Evolutionary conservation across 1,140 invertebrate genomes (phyloP), one percentile per base, ranked within the genome.

Genomic region (Proctacanthus coquilletti): DNA sequence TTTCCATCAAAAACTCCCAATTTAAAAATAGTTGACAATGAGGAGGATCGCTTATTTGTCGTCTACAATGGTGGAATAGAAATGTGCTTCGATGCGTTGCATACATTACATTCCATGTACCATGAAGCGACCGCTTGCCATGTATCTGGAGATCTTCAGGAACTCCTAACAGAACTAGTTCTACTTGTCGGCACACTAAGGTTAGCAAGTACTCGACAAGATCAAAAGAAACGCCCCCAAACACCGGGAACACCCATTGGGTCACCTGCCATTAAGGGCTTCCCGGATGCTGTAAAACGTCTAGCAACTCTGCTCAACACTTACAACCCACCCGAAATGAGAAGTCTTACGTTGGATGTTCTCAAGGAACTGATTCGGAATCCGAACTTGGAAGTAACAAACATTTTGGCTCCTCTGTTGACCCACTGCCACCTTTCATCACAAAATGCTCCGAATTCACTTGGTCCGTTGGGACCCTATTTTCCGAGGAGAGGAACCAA

Each of bases 101-200:
- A 84, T 60, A 89, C 85, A 43, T 62, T 93, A 38, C 86, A 92
- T 65, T 79, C 85, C 45, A 91, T 93, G 81, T 84, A 91, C 53
- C 86, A 93, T 49, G 88, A 94, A 60, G 86, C 87, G 11, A 88
- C 84, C 4, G 84, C 84, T 1, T 89, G 85, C 51, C 84, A 86
- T 56, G 63, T 89, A 11, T 77, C 78, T 4, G 76, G 75, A 1
- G 88, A 92, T 52, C 64, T 93, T 21, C 71, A 84, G 9, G 84
- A 91, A 41, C 66, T 92, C 8, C 66, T 93, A 33, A 71, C 77
- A 1, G 78, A 92, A 48, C 72, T 60, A 38, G 47, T 56, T 6
- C 40, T 56, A 0, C 42, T 60, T 2, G 36, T 60, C 10, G 49
- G 44, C 11, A 55, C 57, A 0, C 15, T 60, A 18, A 53, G 57